Evolutionary conservation across 2,888 invertebrate species (phyloP), one percentile per base, ranked within the genome.

Genomic region (Alcis repandata): DNA sequence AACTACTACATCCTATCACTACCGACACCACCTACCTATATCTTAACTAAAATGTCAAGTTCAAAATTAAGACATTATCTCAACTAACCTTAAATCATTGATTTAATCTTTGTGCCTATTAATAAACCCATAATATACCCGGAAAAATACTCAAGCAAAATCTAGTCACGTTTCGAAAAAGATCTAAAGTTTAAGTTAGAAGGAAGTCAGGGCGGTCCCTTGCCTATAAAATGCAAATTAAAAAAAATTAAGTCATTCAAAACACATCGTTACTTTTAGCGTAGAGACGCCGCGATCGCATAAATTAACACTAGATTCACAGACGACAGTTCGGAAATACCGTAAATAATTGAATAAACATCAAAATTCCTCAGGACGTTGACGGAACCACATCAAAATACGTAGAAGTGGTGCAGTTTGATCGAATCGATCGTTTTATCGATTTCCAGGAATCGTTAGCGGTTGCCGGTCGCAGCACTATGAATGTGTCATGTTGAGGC

Each of bases 221-320:
- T 33, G 57, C n/a, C 52, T 58, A 71, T 75, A 67, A 59, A 74
- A 74, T 75, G 66, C 73, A 75, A 74, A 76, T 74, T 67, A 67
- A 73, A 75, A 75, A 40, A 77, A 63, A 68, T 68, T 69, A 69
- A 53, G 52, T 43, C 66, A 57, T 65, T 76, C 13, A 58, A 75
- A 75, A 79, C 81, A 79, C 79, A 63, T 80, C 79, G 76, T 84
- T 82, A 80, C 73, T 73, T 79, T 77, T 76, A 69, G 73, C 74
- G 59, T 63, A 76, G 68, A 82, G 71, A 75, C 63, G 73, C 84
- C 83, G 85, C 79, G 58, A 32, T 63, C 71, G 79, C 72, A 83
- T 87, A 81, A 79, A 84, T 85, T 85, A 82, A 78, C 83, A 79
- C 82, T 77, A 80, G 80, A 84, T 84, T 86, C 82, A 79, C 82